Conservation (phyloP, 2,888 invertebrate genomes). For the Acleris cristana region DNA sequence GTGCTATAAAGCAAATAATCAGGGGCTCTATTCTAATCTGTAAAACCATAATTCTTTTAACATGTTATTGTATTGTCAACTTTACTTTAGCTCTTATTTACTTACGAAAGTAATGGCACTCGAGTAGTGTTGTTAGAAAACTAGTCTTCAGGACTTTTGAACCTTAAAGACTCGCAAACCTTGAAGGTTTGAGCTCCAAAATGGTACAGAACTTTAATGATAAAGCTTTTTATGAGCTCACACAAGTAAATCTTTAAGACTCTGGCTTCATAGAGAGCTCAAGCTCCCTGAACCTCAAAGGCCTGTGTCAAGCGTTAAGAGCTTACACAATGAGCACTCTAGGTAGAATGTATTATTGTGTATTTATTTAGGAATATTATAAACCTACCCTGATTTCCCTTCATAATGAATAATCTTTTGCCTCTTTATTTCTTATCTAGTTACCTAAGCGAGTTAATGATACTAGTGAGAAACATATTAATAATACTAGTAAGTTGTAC, state of each 20-base stretch:
- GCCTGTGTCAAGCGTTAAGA: slow-evolving; percentile 1
- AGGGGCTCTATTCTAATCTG: too few species aligned
- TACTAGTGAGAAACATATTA: neutral
- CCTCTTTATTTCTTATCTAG: too few species aligned
- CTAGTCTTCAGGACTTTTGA: slow-evolving; percentile 12
- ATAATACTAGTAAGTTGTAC: neutral
- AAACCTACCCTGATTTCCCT: too few species aligned
- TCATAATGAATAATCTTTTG: too few species aligned
- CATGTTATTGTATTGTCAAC: too few species aligned
- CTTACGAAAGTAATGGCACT: too few species aligned
- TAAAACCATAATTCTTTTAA: too few species aligned
- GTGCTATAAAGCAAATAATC: too few species aligned
- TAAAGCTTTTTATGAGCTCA: slow-evolving; percentile 9
- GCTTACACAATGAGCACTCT: neutral
- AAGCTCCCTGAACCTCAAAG: slow-evolving; percentile 2
- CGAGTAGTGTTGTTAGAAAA: neutral
- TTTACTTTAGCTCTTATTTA: too few species aligned
- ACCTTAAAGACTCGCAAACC: slow-evolving; percentile 9
- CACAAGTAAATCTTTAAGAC: slow-evolving; percentile 6
- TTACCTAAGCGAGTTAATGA: too few species aligned
- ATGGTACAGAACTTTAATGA: slow-evolving; percentile 7
- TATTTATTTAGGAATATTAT: neutral
- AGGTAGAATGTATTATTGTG: neutral
- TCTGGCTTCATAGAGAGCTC: neutral
- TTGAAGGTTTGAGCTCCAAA: slow-evolving; percentile 10